Evolutionary conservation across 2,113 vertebrate species (phyloP).

Genomic region (Choloepus hoffmanni): DNA sequence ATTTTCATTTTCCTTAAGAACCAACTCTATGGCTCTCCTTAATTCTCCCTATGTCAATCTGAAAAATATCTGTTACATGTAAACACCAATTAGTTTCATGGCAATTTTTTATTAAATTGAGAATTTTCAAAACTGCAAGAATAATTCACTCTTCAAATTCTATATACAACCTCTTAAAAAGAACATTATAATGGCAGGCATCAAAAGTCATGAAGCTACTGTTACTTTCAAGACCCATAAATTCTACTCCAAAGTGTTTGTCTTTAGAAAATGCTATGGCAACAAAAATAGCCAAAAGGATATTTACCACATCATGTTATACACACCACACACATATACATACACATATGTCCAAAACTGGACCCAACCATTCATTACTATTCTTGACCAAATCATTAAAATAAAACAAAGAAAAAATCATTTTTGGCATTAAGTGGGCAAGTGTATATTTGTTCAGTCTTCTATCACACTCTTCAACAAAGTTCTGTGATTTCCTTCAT

Average conservation of each 20-base stretch:
- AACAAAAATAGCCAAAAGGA: constrained; percentile 53
- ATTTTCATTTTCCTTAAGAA: constrained; percentile 47
- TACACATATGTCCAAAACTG: background rate
- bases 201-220: constrained; percentile 8
- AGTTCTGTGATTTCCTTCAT: constrained; percentile 41
- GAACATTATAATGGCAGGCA: background rate
- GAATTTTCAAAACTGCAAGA: constrained; percentile 56
- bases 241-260: background rate
- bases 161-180: constrained; percentile 16
- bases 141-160: constrained; percentile 23
- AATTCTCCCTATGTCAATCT: background rate
- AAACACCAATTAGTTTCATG: constrained; percentile 3
- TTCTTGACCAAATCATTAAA: constrained; percentile 46
- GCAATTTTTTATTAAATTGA: constrained; percentile 14
- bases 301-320: background rate
- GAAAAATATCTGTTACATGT: background rate
- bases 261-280: constrained; percentile 22
- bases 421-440: background rate
- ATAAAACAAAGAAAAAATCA: background rate
- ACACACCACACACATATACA: no score
- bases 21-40: background rate
- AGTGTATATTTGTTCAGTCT: background rate
- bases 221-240: background rate
- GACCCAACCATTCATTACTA: constrained; percentile 21
- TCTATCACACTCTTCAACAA: constrained; percentile 4